phyloP scores from a whole-genome alignment of 92 coral and sea anemone species.

The Blastomussa wellsi region DNA sequence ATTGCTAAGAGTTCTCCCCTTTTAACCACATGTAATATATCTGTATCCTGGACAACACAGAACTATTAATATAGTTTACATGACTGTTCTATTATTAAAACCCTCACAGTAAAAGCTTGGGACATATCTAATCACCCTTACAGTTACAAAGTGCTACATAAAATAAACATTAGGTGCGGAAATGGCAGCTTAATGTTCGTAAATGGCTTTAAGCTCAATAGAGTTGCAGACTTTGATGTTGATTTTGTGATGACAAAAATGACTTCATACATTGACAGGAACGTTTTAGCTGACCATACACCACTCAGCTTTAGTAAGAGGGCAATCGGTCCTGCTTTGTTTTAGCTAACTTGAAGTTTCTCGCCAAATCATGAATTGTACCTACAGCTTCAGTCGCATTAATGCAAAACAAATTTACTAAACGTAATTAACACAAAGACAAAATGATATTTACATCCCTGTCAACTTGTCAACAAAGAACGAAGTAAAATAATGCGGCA shows the following conservation, averaged over 20 bases:
- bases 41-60: not conserved
- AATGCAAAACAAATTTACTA: constrained; percentile 24
- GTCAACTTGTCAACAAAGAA: constrained; percentile 42
- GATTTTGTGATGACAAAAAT: not conserved
- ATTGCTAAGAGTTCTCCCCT: not conserved
- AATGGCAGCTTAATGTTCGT: not conserved
- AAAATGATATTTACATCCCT: constrained; percentile 7
- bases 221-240: not conserved
- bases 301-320: not conserved
- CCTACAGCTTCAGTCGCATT: constrained; percentile 7
- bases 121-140: not conserved
- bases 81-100: not conserved
- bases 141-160: not conserved
- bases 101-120: not conserved
- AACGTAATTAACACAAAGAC: constrained; percentile 20
- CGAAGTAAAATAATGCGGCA: constrained; percentile 35
- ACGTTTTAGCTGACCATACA: not conserved
- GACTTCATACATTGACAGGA: no score
- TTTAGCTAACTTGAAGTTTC: not conserved
- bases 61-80: not conserved
- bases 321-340: not conserved
- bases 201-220: not conserved
- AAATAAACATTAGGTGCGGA: not conserved
- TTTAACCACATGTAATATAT: not conserved
- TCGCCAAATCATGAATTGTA: not conserved